Percentiles rank a stretch among this genome's conserved stretches.
These are phyloP conservation scores for Ictalurus furcatus DNA, from an alignment of 2,113 vertebrate genomes.

Conservation along the genomic window DNA sequence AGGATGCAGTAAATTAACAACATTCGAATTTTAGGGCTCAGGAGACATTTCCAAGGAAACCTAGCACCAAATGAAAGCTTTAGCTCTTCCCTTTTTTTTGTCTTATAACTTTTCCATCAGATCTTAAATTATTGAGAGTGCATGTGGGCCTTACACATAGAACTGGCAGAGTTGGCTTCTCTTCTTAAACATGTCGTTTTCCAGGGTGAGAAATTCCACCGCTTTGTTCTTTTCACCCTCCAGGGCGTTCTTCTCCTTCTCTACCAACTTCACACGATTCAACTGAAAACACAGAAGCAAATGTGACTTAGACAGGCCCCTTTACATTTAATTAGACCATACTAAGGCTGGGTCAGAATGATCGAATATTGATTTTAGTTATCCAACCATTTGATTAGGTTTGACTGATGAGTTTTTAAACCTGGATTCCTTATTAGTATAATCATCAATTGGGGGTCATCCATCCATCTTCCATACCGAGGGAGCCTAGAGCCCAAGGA, in stretches of 20 bases:
- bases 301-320: not conserved
- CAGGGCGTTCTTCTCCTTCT: constrained; percentile 94
- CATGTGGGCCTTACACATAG: constrained; percentile 81
- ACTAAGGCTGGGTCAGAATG: not conserved
- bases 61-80: not conserved
- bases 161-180: constrained; percentile 88
- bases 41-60: not conserved
- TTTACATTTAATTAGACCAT: not conserved
- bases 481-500: too few species aligned
- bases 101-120: not conserved
- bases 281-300: constrained; percentile 71
- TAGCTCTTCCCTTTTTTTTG: too few species aligned
- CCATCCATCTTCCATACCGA: too few species aligned
- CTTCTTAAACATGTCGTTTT: constrained; percentile 90
- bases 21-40: not conserved
- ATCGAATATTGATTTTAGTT: not conserved
- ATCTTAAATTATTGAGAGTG: not conserved
- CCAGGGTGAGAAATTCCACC: constrained; percentile 87
- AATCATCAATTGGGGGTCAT: too few species aligned
- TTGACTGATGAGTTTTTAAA: not conserved
- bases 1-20: not conserved
- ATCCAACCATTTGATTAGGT: not conserved
- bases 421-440: too few species aligned
- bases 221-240: constrained; percentile 93
- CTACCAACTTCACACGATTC: constrained; percentile 93